Percentiles rank a stretch among this genome's conserved stretches.
phyloP scores from a whole-genome alignment of 2,113 vertebrate species.

The Lanius collurio region DNA sequence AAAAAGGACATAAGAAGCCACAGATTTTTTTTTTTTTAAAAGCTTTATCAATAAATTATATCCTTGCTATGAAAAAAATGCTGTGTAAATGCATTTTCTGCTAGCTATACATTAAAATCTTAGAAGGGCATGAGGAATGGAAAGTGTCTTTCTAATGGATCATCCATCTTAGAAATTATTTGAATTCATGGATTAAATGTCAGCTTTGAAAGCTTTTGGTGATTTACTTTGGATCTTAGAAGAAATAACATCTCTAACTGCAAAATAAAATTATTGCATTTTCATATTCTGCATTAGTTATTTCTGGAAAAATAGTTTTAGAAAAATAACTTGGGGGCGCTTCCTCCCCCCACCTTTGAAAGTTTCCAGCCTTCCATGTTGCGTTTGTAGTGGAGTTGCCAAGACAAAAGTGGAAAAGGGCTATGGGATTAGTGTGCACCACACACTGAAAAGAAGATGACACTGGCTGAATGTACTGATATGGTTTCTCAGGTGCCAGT shows the following conservation, averaged over 20 bases:
- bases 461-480: background rate
- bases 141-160: conserved; percentile 75
- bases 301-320: conserved; percentile 62
- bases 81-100: conserved; percentile 63
- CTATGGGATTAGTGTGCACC: background rate
- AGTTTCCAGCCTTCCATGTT: background rate
- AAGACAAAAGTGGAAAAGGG: background rate
- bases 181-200: conserved; percentile 77
- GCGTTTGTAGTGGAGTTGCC: background rate
- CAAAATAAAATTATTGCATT: conserved; percentile 71
- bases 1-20: background rate
- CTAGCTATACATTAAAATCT: conserved; percentile 60
- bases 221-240: conserved; percentile 73
- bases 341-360: background rate
- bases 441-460: background rate
- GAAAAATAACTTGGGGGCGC: conserved; percentile 6
- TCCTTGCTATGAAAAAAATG: conserved; percentile 43
- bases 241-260: conserved; percentile 67
- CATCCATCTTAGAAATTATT: conserved; percentile 75
- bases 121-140: conserved; percentile 68
- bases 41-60: conserved; percentile 70
- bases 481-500: background rate
- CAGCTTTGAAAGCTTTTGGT: conserved; percentile 71
- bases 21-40: background rate
- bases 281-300: conserved; percentile 60